phyloP scores from a whole-genome alignment of 2,113 vertebrate species.

The Osmerus eperlanus region DNA sequence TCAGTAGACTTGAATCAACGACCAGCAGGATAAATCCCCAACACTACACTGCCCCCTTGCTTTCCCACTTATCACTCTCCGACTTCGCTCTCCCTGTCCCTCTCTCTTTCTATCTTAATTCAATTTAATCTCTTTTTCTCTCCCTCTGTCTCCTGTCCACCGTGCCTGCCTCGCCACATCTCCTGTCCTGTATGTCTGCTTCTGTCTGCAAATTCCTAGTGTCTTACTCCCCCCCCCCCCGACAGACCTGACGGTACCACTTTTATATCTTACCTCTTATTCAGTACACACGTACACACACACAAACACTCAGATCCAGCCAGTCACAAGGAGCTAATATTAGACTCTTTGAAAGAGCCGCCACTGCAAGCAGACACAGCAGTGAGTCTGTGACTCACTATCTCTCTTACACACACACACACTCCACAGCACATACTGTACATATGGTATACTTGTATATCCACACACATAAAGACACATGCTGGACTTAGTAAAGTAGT shows the following conservation, averaged over 20 bases:
- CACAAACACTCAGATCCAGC: constrained; percentile 55
- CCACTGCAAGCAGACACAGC: constrained; percentile 32
- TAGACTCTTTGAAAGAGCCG: constrained; percentile 57
- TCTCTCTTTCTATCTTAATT: constrained; percentile 7
- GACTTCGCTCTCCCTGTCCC: constrained; percentile 36
- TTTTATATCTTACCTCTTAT: constrained; percentile 34
- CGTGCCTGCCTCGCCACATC: neutral
- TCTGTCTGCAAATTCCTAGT: neutral
- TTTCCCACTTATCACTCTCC: constrained; percentile 57
- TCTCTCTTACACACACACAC: constrained; percentile 9
- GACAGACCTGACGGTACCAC: constrained; percentile 60
- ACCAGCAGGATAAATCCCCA: constrained; percentile 76
- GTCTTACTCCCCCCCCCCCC: neutral
- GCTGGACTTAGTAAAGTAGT: neutral
- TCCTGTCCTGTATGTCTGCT: neutral
- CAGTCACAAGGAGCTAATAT: constrained; percentile 67
- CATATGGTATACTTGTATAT: neutral
- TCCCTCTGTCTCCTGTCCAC: constrained; percentile 41
- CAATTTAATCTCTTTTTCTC: constrained; percentile 4
- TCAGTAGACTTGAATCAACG: constrained; percentile 85
- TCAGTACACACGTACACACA: neutral
- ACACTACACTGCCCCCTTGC: constrained; percentile 87
- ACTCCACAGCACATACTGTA: neutral
- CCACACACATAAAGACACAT: neutral
- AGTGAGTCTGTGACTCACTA: constrained; percentile 39